Percentiles rank a stretch among this genome's conserved stretches.
Evolutionary conservation across 2,888 invertebrate species (phyloP).

Genomic region (Hyppa rectilinea): DNA sequence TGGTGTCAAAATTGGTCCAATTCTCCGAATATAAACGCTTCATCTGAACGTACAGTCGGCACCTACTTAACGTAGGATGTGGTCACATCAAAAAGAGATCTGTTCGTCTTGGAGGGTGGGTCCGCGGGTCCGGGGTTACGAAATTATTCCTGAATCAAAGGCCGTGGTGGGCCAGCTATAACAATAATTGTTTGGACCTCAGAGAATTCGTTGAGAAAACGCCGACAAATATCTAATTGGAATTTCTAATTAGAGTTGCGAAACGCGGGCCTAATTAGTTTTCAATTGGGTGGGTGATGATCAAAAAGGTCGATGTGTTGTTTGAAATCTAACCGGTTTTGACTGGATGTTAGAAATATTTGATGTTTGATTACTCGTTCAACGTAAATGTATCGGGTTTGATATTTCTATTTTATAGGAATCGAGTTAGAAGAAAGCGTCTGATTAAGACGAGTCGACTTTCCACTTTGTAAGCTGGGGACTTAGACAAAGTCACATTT

Average conservation of each 20-base stretch:
- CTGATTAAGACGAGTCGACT: no score
- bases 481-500: no score
- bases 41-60: constrained; percentile 53
- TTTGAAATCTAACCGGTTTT: constrained; percentile 63
- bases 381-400: constrained; percentile 8
- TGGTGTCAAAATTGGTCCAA: background rate
- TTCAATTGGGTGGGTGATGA: constrained; percentile 74
- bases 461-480: no score
- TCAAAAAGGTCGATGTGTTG: constrained; percentile 69
- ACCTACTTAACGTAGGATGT: constrained; percentile 78
- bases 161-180: constrained; percentile 84
- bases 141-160: constrained; percentile 78
- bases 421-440: no score
- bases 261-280: constrained; percentile 84
- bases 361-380: constrained; percentile 51
- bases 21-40: constrained; percentile 23
- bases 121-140: constrained; percentile 70
- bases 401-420: background rate
- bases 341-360: constrained; percentile 51
- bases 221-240: constrained; percentile 88
- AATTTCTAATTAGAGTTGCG: constrained; percentile 88
- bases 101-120: constrained; percentile 70
- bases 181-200: constrained; percentile 87
- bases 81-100: constrained; percentile 88
- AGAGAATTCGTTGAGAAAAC: constrained; percentile 80